Base-by-base conservation (phyloP, 2,888 invertebrate species). In the Pristionchus mayeri region DNA sequence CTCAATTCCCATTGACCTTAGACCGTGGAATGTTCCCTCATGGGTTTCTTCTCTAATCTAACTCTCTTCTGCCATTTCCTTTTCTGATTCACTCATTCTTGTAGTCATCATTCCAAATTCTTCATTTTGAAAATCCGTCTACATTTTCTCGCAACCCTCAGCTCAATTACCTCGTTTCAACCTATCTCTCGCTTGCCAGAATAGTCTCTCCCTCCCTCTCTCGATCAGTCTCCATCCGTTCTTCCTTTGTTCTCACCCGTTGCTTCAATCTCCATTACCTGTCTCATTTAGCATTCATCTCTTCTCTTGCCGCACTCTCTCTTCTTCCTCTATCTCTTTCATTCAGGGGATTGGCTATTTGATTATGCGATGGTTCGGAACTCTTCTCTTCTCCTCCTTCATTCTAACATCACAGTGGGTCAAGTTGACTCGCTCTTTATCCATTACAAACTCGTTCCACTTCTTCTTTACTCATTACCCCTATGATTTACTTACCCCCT, bases 361-460 rank as follows among this genome's bases (percentile, higher is more conserved):
- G 48, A 44, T 76, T 76, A 44, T 76, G 48, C 76, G 16, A 16
- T 76, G 27, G 44, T 76, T 76, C 48, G 50, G 76, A 50, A 44
- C 67, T 67, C 67, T 24, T 37, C 27, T 30, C 18, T 27, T 71
- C 44, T 71, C 30, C 44, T 18, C 37, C 50, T 48, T 48, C 27
- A 3, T 76, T 44, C 44, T 75, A 27, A 9, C 57, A 24, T 76
- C 48, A 27, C 48, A 50, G 37, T 67, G 67, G 67, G 67, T 67
- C 67, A 67, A 67, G 67, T 67, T 21, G 34, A 21, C 57, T 27
- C 57, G 52, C 37, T 67, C 67, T 37, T 34, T 67, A 67, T 67
- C 67, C n/a, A n/a, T n/a, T n/a, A n/a, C 21, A 67, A 67, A 67
- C 67, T 67, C 37, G 67, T 67, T 67, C 67, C 37, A 67, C 67